These are phyloP conservation scores for Zootoca vivipara DNA, from an alignment of 2,113 vertebrate species.

Conservation along the genomic window DNA sequence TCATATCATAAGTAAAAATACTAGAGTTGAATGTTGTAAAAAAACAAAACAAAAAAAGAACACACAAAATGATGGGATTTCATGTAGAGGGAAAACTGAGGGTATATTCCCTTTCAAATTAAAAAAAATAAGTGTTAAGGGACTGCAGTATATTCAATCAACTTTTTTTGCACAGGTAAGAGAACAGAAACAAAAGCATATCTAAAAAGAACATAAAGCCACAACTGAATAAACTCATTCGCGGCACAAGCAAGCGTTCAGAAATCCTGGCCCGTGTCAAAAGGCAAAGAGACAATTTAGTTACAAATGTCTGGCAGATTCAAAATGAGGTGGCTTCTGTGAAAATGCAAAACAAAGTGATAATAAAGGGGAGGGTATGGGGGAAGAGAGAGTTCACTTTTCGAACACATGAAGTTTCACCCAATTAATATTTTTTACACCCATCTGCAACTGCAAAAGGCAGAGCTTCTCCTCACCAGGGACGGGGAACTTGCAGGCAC, in stretches of 20 bases:
- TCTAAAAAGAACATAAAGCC: constrained; percentile 65
- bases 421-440: constrained; percentile 37
- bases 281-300: constrained; percentile 3
- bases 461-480: constrained; percentile 32
- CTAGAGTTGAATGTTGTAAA: constrained; percentile 68
- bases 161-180: constrained; percentile 60
- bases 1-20: constrained; percentile 78
- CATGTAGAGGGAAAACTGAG: constrained; percentile 31
- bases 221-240: constrained; percentile 72
- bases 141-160: constrained; percentile 60
- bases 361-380: constrained; percentile 37
- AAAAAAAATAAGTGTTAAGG: constrained; percentile 55
- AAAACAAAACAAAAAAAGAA: constrained; percentile 55
- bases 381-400: constrained; percentile 47
- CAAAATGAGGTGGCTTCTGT: constrained; percentile 4
- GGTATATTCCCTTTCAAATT: constrained; percentile 59
- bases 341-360: constrained; percentile 64
- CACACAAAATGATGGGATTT: constrained; percentile 44
- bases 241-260: constrained; percentile 51
- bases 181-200: constrained; percentile 55
- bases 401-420: constrained; percentile 37
- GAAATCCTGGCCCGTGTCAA: constrained; percentile 4
- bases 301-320: background rate
- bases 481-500: no score
- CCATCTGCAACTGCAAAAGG: constrained; percentile 58